phyloP scores from a whole-genome alignment of 1,140 invertebrate species.

The Gonatopus flavifemur region DNA sequence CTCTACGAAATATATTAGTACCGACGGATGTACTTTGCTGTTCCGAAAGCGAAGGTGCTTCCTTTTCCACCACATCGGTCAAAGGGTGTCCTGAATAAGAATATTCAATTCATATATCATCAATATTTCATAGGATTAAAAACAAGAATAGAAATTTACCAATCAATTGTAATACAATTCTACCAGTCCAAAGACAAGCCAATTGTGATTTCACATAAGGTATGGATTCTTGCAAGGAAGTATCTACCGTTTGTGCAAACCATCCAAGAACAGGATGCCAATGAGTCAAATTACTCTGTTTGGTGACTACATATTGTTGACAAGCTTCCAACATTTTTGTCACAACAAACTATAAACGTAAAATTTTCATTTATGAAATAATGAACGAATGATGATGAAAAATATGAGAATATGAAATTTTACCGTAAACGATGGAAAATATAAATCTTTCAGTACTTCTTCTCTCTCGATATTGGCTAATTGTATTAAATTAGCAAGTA shows the following conservation, averaged over 20 bases:
- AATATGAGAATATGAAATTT: slow-evolving; percentile 30
- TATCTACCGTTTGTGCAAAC: slow-evolving; percentile 86
- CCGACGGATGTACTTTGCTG: slow-evolving; percentile 50
- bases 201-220: slow-evolving; percentile 80
- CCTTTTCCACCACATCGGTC: slow-evolving; percentile 56
- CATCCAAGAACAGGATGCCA: slow-evolving; percentile 98
- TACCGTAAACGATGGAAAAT: slow-evolving; percentile 73
- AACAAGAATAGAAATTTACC: slow-evolving; percentile 32
- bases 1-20: slow-evolving; percentile 57
- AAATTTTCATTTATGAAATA: not conserved
- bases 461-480: slow-evolving; percentile 74
- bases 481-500: slow-evolving; percentile 78
- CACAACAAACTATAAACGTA: slow-evolving; percentile 69
- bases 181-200: slow-evolving; percentile 80
- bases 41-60: slow-evolving; percentile 43
- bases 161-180: slow-evolving; percentile 60
- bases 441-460: slow-evolving; percentile 61
- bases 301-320: slow-evolving; percentile 81
- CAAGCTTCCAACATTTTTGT: slow-evolving; percentile 81
- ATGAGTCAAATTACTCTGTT: slow-evolving; percentile 87
- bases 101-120: slow-evolving; percentile 1
- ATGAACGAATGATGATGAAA: not conserved
- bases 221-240: slow-evolving; percentile 80
- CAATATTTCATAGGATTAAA: not conserved
- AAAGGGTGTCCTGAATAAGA: slow-evolving; percentile 52